Conservation (phyloP, 2,888 invertebrate species). For the Heliconius ismenius region DNA sequence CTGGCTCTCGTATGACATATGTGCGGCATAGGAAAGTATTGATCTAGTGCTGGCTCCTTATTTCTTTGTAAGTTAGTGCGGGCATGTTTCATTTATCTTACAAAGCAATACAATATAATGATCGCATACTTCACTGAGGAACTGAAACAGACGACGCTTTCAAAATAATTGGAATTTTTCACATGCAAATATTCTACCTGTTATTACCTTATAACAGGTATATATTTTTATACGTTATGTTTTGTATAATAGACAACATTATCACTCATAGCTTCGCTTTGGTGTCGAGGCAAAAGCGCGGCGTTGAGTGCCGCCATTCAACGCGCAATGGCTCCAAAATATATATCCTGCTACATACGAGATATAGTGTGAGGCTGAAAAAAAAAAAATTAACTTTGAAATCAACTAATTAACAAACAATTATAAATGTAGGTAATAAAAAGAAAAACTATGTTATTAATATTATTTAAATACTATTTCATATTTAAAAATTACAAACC, state of each 20-base stretch:
- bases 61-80: conserved; percentile 66
- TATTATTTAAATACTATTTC: background rate
- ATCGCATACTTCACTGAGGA: conserved; percentile 27
- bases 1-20: conserved; percentile 73
- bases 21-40: conserved; percentile 79
- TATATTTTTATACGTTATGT: background rate
- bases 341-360: too few relatives aligned
- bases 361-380: too few relatives aligned
- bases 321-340: too few relatives aligned
- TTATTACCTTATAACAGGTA: background rate
- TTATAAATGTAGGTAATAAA: too few relatives aligned
- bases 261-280: too few relatives aligned
- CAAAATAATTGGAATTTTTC: conserved; percentile 35
- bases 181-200: conserved; percentile 30
- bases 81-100: conserved; percentile 44
- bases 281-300: too few relatives aligned
- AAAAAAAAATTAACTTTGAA: too few relatives aligned
- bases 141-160: conserved; percentile 27
- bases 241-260: background rate
- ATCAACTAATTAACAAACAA: too few relatives aligned
- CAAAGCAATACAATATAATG: conserved; percentile 40
- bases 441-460: background rate
- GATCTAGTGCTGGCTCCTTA: conserved; percentile 71
- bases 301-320: too few relatives aligned
- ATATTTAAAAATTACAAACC: background rate